These are phyloP conservation scores for Sciurus niger DNA, from an alignment of 2,113 vertebrate species.

Conservation along the genomic window DNA sequence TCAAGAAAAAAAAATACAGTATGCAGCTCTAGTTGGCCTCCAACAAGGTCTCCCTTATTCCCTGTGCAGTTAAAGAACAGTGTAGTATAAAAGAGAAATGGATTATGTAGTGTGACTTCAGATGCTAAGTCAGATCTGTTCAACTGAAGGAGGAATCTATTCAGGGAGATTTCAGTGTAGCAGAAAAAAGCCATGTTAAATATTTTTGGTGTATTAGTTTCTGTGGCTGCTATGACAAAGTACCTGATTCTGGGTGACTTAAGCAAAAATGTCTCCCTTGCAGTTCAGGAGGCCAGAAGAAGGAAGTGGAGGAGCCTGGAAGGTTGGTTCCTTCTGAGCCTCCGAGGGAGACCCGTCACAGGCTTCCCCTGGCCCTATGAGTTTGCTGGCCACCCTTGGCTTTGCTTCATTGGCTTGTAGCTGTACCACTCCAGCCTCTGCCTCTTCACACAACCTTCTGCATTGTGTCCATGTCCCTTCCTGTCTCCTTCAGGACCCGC, in stretches of 20 bases:
- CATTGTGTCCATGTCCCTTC: background rate
- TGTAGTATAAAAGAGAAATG: background rate
- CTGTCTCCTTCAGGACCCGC: background rate
- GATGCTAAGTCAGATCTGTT: background rate
- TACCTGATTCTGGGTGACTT: background rate
- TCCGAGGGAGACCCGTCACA: background rate
- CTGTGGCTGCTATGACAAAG: background rate
- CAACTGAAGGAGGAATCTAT: background rate
- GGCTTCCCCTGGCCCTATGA: background rate
- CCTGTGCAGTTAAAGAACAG: background rate
- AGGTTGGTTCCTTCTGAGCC: background rate
- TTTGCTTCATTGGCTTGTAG: background rate
- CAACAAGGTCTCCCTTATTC: constrained; percentile 23
- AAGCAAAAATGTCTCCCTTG: background rate
- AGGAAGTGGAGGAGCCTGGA: background rate
- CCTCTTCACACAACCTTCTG: background rate
- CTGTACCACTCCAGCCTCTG: background rate
- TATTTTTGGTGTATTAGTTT: background rate
- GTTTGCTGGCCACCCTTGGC: background rate
- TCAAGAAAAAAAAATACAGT: background rate
- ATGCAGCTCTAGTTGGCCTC: background rate
- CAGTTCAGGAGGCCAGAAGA: background rate
- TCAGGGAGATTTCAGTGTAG: constrained; percentile 2
- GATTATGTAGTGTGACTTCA: background rate
- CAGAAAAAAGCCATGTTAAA: background rate